These are phyloP conservation scores for Dasypolia templi DNA, from an alignment of 2,888 invertebrate genomes.

Conservation along the genomic window DNA sequence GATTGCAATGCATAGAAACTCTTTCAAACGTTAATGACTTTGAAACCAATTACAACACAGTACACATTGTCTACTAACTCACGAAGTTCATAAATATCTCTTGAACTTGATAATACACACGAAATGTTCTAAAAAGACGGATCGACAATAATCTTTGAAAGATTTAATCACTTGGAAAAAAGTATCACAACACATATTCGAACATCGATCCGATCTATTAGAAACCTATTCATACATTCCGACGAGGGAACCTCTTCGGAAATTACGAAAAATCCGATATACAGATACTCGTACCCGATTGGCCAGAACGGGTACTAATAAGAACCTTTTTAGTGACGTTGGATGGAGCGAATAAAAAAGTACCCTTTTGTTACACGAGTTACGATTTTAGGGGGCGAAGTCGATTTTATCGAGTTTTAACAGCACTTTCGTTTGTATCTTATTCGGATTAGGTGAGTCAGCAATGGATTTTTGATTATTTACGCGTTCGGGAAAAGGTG, in stretches of 20 bases:
- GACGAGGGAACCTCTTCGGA: constrained; percentile 47
- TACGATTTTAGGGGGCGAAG: constrained; percentile 52
- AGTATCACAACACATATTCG: constrained; percentile 42
- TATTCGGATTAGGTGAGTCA: constrained; percentile 52
- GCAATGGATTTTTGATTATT: constrained; percentile 41
- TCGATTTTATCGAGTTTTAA: constrained; percentile 64
- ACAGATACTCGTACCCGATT: constrained; percentile 53
- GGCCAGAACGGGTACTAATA: constrained; percentile 59
- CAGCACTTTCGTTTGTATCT: constrained; percentile 54
- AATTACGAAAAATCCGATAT: constrained; percentile 52
- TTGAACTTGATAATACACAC: constrained; percentile 4
- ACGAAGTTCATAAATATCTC: constrained; percentile 17
- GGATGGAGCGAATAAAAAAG: constrained; percentile 54
- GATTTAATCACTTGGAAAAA: constrained; percentile 34
- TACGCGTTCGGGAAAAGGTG: constrained; percentile 27
- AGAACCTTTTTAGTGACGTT: constrained; percentile 59
- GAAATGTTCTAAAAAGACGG: constrained; percentile 15
- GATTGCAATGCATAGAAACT: background rate
- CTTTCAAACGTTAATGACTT: constrained; percentile 3
- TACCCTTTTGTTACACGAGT: constrained; percentile 56
- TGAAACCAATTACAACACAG: constrained; percentile 2
- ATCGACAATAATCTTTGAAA: constrained; percentile 24
- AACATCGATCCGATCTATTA: constrained; percentile 47
- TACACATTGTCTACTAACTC: constrained; percentile 1
- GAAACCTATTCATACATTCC: constrained; percentile 54